phyloP scores from a whole-genome alignment of 2,888 invertebrate species.

The Chalcosyrphus nemorum region DNA sequence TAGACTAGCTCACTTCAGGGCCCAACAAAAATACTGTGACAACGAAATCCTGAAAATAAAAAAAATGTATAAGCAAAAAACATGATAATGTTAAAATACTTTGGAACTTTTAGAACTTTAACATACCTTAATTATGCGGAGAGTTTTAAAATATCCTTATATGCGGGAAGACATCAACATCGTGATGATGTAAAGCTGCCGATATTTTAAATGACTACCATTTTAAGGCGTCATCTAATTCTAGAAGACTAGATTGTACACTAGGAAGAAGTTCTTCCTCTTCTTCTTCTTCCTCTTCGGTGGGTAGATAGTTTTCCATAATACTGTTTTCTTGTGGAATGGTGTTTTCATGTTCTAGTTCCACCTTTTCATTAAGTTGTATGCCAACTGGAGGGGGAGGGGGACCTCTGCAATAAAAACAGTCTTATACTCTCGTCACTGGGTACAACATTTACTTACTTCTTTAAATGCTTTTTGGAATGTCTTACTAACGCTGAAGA shows the following conservation, averaged over 20 bases:
- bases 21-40: slow-evolving; percentile 66
- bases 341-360: slow-evolving; percentile 45
- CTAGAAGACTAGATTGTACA: slow-evolving; percentile 71
- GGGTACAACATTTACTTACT: slow-evolving; percentile 13
- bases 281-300: slow-evolving; percentile 59
- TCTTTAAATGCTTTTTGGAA: slow-evolving; percentile 75
- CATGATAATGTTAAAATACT: neutral
- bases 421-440: neutral
- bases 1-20: slow-evolving; percentile 64
- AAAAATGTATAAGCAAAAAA: neutral
- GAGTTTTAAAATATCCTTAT: neutral
- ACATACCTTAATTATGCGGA: slow-evolving; percentile 16
- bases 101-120: too few species aligned
- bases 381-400: slow-evolving; percentile 51
- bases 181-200: slow-evolving; percentile 55
- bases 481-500: slow-evolving; percentile 76
- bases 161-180: neutral
- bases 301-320: slow-evolving; percentile 66
- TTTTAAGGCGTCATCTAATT: slow-evolving; percentile 61
- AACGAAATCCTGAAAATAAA: slow-evolving; percentile 51
- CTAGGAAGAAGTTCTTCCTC: slow-evolving; percentile 60
- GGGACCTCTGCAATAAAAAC: slow-evolving; percentile 36
- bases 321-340: slow-evolving; percentile 64
- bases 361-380: slow-evolving; percentile 69
- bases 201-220: slow-evolving; percentile 44